Conservation (phyloP, 2,888 invertebrate genomes). For the Rhorus exstirpatorius region DNA sequence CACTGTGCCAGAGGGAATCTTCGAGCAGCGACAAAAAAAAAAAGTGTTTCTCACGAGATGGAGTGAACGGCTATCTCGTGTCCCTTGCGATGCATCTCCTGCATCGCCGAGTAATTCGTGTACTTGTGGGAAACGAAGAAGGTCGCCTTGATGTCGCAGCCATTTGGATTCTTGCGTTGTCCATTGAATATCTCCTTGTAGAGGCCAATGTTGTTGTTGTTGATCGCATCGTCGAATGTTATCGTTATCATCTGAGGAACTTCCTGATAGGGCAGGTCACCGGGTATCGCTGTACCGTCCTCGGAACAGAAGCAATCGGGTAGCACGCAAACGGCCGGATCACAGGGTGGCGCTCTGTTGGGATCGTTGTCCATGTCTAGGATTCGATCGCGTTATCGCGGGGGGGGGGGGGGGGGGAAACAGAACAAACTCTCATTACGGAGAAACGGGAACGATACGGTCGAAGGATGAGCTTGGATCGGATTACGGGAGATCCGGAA, state of each 20-base stretch:
- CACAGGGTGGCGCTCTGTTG: conserved; percentile 96
- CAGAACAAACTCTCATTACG: too few relatives aligned
- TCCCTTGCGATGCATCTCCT: conserved; percentile 96
- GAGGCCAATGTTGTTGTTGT: conserved; percentile 97
- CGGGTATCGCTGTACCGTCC: conserved; percentile 95
- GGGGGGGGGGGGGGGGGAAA: too few relatives aligned
- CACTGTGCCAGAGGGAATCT: too few relatives aligned
- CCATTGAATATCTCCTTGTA: conserved; percentile 97
- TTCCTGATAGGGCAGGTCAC: conserved; percentile 93
- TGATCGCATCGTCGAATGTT: conserved; percentile 97
- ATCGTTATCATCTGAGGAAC: conserved; percentile 98
- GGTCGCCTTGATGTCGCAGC: conserved; percentile 96
- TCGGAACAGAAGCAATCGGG: conserved; percentile 98
- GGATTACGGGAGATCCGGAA: too few relatives aligned
- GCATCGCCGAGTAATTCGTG: conserved; percentile 96
- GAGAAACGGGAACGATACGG: too few relatives aligned
- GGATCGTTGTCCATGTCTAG: conserved; percentile 97
- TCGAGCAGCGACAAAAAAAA: too few relatives aligned
- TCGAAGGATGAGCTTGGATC: too few relatives aligned
- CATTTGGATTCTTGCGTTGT: conserved; percentile 96
- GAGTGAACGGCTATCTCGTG: conserved; percentile 98
- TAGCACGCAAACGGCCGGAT: conserved; percentile 93
- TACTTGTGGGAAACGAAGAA: conserved; percentile 98
- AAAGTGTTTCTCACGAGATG: conserved; percentile 92
- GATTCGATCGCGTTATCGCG: too few relatives aligned